Evolutionary conservation across 2,888 invertebrate species (phyloP), one percentile per base, ranked within the genome.

Genomic region (Napeogenes sylphis): DNA sequence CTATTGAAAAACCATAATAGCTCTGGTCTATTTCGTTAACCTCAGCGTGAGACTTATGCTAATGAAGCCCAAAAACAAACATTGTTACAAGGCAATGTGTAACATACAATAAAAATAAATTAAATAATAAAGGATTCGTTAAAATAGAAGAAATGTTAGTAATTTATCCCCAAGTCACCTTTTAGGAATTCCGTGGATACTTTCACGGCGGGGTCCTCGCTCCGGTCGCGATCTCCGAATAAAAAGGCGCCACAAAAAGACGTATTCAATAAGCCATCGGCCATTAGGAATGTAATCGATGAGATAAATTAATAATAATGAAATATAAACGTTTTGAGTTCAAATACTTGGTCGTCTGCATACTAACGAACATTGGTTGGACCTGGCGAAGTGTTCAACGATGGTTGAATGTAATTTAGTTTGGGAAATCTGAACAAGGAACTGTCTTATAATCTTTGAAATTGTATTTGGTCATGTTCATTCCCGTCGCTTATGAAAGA

Each of bases 161-260:
- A 90, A 90, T 90, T 90, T 90, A 90, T 90, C 87, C 89, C 82
- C 83, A 84, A 90, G 89, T 90, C 90, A 90, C 90, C 90, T 90
- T 88, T 89, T 85, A 83, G 82, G 85, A 87, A 90, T 90, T 87
- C 90, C 89, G 82, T 81, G 82, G 86, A 89, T 90, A 83, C 89
- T 89, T 75, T 78, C 90, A 75, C 90, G 82, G 79, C 90, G 90
- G 90, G 90, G 86, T 75, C 82, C 75, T 85, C 78, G 74, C 76
- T 87, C 83, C 86, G 85, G 88, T 87, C 87, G 84, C 87, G 83
- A 83, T 84, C 85, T 81, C 83, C 81, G 80, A 87, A 87, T 85
- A 85, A 85, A 84, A 87, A 87, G 90, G 89, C 88, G 89, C 89
- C 90, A 90, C 89, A 90, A 89, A 90, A 90, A 90, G 87, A 87